Base-by-base conservation (phyloP, 2,113 vertebrate genomes). In the Nanorana parkeri region DNA sequence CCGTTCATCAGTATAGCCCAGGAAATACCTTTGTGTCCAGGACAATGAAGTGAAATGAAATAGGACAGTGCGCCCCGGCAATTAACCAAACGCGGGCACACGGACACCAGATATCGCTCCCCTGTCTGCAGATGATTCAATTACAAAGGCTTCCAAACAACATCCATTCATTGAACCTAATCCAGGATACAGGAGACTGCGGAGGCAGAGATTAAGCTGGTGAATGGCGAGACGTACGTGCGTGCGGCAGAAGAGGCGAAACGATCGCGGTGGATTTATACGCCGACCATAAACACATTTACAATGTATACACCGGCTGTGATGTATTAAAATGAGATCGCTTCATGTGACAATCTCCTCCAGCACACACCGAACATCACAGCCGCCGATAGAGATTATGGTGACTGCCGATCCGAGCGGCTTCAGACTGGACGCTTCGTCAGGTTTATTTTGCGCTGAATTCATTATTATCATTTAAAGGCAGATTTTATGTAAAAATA, bases 61-160 rank as follows among this genome's bases (percentile, higher is more conserved):
- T 93, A 94, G 94, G 95, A 95, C 93, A 95, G 93, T 86, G 73
- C 68, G 75, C 92, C 89, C 69, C 87, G 90, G 67, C 92, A 93
- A 93, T 95, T 93, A 93, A 94, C 95, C 91, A 91, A 89, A 86
- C 90, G 87, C 92, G 20, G 16, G 88, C 88, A 91, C 90, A 69
- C 84, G 91, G 90, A 90, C 91, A 93, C 89, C 86, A 91, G 92
- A 86, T 85, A 88, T 89, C 89, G 85, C 89, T 90, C 77, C n/a
- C 83, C 90, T 79, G 80, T 90, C 90, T 88, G 86, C 86, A 90
- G 83, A 89, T 92, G 91, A 95, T 95, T 94, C 88, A 94, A 95
- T 94, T 94, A 94, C 88, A 89, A 83, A 73, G 78, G 87, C 86
- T 86, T 89, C 87, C 86, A 84, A 89, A 85, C 87, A 21, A 63